Evolutionary conservation across 2,888 invertebrate genomes (phyloP).

Genomic region (Anodontia alba): DNA sequence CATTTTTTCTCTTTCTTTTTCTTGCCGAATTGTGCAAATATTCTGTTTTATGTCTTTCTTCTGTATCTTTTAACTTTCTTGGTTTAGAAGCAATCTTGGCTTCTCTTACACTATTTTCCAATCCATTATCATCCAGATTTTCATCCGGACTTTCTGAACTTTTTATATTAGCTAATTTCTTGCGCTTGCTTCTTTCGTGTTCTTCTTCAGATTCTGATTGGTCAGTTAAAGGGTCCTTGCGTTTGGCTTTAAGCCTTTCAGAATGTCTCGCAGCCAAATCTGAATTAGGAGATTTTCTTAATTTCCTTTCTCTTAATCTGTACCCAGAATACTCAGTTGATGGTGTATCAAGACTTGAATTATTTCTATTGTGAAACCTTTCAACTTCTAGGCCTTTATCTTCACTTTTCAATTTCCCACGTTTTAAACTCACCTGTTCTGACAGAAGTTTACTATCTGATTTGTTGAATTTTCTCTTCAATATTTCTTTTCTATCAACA

Average conservation of each 20-base stretch:
- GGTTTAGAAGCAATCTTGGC: not conserved
- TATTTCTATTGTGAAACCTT: conserved; percentile 13
- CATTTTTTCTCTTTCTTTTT: not conserved
- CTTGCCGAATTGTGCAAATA: not conserved
- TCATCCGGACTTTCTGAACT: not conserved
- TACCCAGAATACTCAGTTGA: not conserved
- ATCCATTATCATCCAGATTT: not conserved
- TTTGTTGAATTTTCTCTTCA: not conserved
- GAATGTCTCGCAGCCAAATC: not conserved
- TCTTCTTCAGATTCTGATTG: not conserved
- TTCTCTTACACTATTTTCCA: not conserved
- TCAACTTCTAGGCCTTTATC: conserved; percentile 5
- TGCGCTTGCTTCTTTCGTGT: not conserved
- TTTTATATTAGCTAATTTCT: not conserved
- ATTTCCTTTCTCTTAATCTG: not conserved
- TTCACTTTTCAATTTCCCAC: not conserved
- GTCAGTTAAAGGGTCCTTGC: not conserved
- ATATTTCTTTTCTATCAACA: not conserved
- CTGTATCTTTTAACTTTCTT: not conserved
- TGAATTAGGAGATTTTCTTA: not conserved
- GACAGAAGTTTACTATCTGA: not conserved
- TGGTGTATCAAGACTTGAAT: not conserved
- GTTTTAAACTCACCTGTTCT: not conserved
- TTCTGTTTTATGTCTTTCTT: not conserved
- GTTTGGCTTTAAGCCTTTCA: not conserved